Percentiles rank a stretch among this genome's conserved stretches.
Conservation (phyloP, 2,888 invertebrate species). For the Dicyrtomina minuta region DNA sequence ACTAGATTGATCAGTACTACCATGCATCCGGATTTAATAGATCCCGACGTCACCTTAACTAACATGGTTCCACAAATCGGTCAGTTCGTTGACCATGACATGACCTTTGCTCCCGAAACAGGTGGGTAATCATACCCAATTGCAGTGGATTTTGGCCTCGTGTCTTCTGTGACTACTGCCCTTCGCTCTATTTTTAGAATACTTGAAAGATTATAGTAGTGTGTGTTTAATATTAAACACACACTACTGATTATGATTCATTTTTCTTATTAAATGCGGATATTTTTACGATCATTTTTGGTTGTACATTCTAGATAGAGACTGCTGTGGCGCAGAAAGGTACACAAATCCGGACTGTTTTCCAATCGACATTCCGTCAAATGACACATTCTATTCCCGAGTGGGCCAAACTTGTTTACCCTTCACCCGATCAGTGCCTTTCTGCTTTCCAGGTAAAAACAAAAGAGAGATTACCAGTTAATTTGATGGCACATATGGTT, state of each 20-base stretch:
- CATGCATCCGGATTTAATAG: conserved; percentile 28
- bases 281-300: too few relatives aligned
- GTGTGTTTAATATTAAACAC: too few relatives aligned
- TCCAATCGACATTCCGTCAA: conserved; percentile 39
- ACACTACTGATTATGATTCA: too few relatives aligned
- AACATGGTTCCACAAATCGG: conserved; percentile 35
- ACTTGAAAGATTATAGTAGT: too few relatives aligned
- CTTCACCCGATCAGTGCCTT: conserved; percentile 48
- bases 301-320: conserved; percentile 19
- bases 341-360: conserved; percentile 39
- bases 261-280: too few relatives aligned
- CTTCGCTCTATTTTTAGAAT: too few relatives aligned
- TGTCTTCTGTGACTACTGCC: too few relatives aligned
- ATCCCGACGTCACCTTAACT: conserved; percentile 29
- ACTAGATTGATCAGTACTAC: conserved; percentile 20
- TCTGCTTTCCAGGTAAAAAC: conserved; percentile 45
- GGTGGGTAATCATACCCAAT: background rate
- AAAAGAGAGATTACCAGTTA: too few relatives aligned
- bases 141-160: background rate
- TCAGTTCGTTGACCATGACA: conserved; percentile 30
- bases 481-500: too few relatives aligned
- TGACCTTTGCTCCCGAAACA: conserved; percentile 27
- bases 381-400: conserved; percentile 45
- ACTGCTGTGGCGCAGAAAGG: conserved; percentile 2
- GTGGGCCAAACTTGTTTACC: conserved; percentile 45